Evolutionary conservation across 1,140 invertebrate species (phyloP), one percentile per base, ranked within the genome.

Genomic region (Onthophagus taurus): DNA sequence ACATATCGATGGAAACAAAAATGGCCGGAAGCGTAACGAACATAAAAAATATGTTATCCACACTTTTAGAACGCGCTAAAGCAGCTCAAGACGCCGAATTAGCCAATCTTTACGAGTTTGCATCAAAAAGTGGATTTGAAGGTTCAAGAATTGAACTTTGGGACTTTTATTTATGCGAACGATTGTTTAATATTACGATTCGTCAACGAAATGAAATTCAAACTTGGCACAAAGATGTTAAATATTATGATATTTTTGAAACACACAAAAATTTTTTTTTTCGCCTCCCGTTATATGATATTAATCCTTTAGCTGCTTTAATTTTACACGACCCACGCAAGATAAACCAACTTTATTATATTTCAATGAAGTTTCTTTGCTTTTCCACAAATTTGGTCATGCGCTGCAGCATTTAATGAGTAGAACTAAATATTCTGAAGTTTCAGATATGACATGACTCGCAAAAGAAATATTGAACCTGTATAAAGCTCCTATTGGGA

Each of bases 1-100:
- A 92, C 19, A 79, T 95, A 77, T 89, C 84, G 20, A 90, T 96
- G 87, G 79, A 88, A 70, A 93, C 88, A 0, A 95, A 94, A 74
- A 94, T 96, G 88, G 89, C 89, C 2, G 83, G 80, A 21, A 82
- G 63, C 50, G 64, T 91, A n/a, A 75, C 85, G 17, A 86, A 83
- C 65, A 77, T 94, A n/a, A n/a, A n/a, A n/a, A n/a, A 76, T 33
- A 76, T 85, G 47, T 68, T 95, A n/a, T 69, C 82, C 35, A 77
- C 65, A 49, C 70, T 90, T 33, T 65, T 79, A 1, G 70, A 76
- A 53, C 74, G 68, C 54, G 80, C 83, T 48, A 74, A 73, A 45
- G 78, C 81, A 3, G 72, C 76, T 8, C 87, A 91, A 61, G 75
- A 83, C 42, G 64, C 76, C 29, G 89, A 96, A 71, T 58, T 96